Base-by-base conservation (phyloP, 2,113 vertebrate species). In the Dasyornis broadbenti region DNA sequence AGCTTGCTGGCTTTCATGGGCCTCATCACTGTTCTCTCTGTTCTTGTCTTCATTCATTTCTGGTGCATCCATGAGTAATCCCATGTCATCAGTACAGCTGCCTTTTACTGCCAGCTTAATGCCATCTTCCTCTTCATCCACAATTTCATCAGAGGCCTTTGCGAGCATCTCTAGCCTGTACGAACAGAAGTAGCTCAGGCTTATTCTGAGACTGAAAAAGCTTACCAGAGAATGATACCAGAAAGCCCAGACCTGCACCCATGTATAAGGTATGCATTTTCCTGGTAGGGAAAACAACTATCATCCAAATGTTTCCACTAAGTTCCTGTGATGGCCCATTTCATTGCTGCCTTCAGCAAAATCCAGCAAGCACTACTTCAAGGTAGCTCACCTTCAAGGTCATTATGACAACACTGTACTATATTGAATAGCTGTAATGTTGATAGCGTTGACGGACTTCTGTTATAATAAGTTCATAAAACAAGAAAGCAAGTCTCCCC, bases 111-210 rank as follows among this genome's bases (percentile, higher is more conserved):
- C 70, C 68, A 86, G 44, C 39, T 94, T 91, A 49, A 70, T 61
- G 31, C 73, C 71, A 15, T 91, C 54, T 64, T 96, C 97, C 35
- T 96, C 95, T 84, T 97, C 96, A 40, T 91, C 80, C 83, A 59
- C 87, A 21, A 90, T 64, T 81, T 97, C 97, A 44, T 86, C 75
- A 18, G 97, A 95, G 57, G 95, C 91, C 80, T 98, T 98, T 64
- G 95, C 15, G 1, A 98, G 95, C 91, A 98, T 96, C 69, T 97
- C 92, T 49, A 97, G 50, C 98, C 98, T 99, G 83, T 4, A 64
- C 50, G 47, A 80, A 88, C 15, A 77, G 47, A 94, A 92, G 31
- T 4, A 93, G 71, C 26, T 31, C 33, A 45, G 31, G 17, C 49
- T 83, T 80, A 86, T 31, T 75, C 45, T 89, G 44, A 60, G 65